Base-by-base conservation (phyloP, 1,140 invertebrate genomes). In the Drosophila novamexicana region DNA sequence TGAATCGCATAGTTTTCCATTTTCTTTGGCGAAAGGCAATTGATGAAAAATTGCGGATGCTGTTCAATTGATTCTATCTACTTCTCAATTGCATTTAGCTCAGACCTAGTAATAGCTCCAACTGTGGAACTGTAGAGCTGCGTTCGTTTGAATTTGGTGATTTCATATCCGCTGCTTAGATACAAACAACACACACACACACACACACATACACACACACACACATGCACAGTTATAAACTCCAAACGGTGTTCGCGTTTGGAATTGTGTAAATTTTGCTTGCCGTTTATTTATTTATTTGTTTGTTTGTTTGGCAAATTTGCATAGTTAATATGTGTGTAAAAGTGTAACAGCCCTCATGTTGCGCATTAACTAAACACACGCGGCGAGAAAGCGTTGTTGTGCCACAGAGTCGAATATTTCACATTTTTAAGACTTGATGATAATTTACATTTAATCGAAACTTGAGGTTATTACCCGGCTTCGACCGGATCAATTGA, bases 1-100 rank as follows among this genome's bases (percentile, higher is more conserved):
- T 40, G 53, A 49, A 50, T 56, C 44, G 32, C 44, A 65, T 58
- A 58, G 44, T 71, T 71, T 71, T 71, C 68, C 68, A 64, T 71
- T 71, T 71, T 47, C 9, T 53, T 40, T 42, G 47, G 69, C 62
- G 69, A 72, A 72, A 68, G 65, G 50, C 65, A 69, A 74, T 62
- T 67, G 65, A 68, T 68, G 62, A 65, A 74, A 58, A 74, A 62
- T 69, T 69, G 64, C 65, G 65, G 64, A 69, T 74, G 71, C 57
- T 37, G 6, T 49, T 14, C 40, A 54, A 10, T 69, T 9, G 6
- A 45, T 42, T 0, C 32, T 16, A 1, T 7, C 36, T 40, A 18
- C 34, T 37, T 16, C 4, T 18, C 45, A 37, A 37, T n/a, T 57
- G 64, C 64, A 65, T 22, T 53, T 36, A 40, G 44, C 49, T 52